Percentiles rank a stretch among this genome's conserved stretches.
Evolutionary conservation across 2,888 invertebrate species (phyloP).

Genomic region (Apamea monoglypha): DNA sequence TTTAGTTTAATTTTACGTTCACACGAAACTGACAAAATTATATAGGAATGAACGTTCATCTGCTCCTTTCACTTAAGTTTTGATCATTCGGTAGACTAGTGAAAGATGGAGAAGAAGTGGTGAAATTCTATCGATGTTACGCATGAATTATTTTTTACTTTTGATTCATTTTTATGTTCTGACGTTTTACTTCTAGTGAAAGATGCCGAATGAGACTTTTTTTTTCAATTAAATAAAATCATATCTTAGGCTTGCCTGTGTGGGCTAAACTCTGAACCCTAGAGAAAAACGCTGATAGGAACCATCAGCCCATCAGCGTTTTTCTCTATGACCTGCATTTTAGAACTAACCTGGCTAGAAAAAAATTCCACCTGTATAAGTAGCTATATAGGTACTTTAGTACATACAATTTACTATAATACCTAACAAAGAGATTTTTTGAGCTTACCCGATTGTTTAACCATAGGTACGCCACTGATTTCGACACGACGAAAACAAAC

Average conservation of each 20-base stretch:
- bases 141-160: neutral
- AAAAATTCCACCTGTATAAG: neutral
- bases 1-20: neutral
- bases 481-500: slow-evolving; percentile 19
- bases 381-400: neutral
- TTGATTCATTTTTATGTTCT: neutral
- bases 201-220: neutral
- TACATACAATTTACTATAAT: neutral
- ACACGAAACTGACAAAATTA: neutral
- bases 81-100: neutral
- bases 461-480: slow-evolving; percentile 39
- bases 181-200: neutral
- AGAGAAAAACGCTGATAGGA: neutral
- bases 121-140: neutral
- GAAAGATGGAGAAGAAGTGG: neutral
- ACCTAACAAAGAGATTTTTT: neutral
- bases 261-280: neutral
- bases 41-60: neutral
- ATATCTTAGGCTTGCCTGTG: neutral
- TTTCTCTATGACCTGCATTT: neutral
- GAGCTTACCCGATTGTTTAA: neutral
- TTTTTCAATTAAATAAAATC: too few species aligned
- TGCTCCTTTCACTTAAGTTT: neutral
- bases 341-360: neutral
- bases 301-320: neutral